phyloP scores from a whole-genome alignment of 2,888 invertebrate genomes.

The Iphiclides podalirius region DNA sequence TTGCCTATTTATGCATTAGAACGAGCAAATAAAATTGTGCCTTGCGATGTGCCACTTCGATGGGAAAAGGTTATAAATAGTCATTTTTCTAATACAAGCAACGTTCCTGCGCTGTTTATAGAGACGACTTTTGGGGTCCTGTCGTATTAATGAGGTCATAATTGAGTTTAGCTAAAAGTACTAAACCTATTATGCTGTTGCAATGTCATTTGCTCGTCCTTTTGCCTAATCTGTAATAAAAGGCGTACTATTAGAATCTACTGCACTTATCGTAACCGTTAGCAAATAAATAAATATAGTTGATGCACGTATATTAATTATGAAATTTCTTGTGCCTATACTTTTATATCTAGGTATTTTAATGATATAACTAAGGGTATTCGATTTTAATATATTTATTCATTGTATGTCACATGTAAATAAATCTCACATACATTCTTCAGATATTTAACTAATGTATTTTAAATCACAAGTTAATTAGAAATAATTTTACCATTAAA shows the following conservation, averaged over 20 bases:
- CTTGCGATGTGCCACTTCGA: too few species aligned
- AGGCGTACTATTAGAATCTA: slow-evolving; percentile 14
- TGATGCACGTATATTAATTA: slow-evolving; percentile 58
- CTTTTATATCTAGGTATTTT: slow-evolving; percentile 67
- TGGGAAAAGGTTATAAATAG: too few species aligned
- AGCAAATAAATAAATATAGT: slow-evolving; percentile 46
- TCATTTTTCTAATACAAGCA: not conserved
- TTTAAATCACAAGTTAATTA: slow-evolving; percentile 15
- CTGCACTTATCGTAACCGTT: slow-evolving; percentile 36
- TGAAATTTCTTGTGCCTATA: slow-evolving; percentile 76
- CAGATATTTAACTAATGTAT: slow-evolving; percentile 23
- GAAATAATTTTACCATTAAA: not conserved
- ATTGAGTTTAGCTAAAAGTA: not conserved
- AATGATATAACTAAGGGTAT: slow-evolving; percentile 45
- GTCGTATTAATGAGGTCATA: not conserved
- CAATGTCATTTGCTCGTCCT: slow-evolving; percentile 4
- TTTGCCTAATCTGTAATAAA: slow-evolving; percentile 4
- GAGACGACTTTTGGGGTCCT: not conserved
- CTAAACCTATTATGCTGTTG: not conserved
- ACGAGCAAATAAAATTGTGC: slow-evolving; percentile 8
- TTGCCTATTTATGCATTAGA: not conserved
- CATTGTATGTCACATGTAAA: slow-evolving; percentile 44
- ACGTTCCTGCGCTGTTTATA: not conserved
- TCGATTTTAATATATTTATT: slow-evolving; percentile 34
- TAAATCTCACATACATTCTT: slow-evolving; percentile 37